Evolutionary conservation across 1,140 invertebrate species (phyloP).

Genomic region (Leptonema lineaticorne): DNA sequence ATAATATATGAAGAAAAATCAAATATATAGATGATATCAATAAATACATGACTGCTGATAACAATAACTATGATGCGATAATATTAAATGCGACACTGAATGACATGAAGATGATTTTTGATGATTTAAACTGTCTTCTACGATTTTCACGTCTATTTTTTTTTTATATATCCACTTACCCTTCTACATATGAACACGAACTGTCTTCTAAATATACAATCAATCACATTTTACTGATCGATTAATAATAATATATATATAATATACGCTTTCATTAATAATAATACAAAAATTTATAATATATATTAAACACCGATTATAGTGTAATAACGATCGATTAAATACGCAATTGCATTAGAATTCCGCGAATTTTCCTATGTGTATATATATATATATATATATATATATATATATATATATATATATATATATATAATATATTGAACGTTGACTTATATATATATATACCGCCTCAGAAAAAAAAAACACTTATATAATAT

Average conservation of each 20-base stretch:
- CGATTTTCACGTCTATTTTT: not conserved
- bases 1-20: too few species aligned
- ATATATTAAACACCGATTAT: not conserved
- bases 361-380: not conserved
- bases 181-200: constrained; percentile 4
- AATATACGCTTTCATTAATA: not conserved
- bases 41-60: too few species aligned
- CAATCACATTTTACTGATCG: not conserved
- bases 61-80: not conserved
- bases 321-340: too few species aligned
- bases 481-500: not conserved
- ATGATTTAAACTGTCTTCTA: too few species aligned
- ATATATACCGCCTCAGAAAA: too few species aligned
- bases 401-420: not conserved
- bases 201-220: not conserved
- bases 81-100: too few species aligned
- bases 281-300: not conserved
- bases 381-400: not conserved
- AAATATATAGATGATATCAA: too few species aligned
- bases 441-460: not conserved
- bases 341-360: too few species aligned
- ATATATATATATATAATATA: not conserved
- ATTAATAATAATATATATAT: not conserved
- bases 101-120: too few species aligned
- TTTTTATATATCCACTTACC: not conserved